Percentiles rank a stretch among this genome's conserved stretches.
These are phyloP conservation scores for Ondatra zibethicus DNA, from an alignment of 2,113 vertebrate species.

Conservation along the genomic window DNA sequence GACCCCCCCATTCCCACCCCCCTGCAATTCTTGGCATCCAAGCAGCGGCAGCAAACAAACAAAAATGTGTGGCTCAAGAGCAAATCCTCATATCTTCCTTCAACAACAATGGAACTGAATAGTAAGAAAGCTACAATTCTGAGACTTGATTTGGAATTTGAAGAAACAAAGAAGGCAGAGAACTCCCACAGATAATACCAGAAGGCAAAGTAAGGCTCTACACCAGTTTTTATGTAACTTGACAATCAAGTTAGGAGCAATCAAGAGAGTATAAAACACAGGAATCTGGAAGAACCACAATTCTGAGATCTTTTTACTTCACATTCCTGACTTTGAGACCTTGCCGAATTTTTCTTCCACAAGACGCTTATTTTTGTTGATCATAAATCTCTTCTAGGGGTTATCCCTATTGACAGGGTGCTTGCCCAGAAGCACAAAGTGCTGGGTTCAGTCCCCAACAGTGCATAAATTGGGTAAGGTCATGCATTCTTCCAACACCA, in stretches of 20 bases:
- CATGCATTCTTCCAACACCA: not conserved
- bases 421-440: not conserved
- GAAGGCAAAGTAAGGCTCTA: not conserved
- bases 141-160: not conserved
- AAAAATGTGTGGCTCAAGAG: not conserved
- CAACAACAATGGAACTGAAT: not conserved
- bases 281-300: not conserved
- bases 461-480: not conserved
- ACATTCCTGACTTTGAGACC: not conserved
- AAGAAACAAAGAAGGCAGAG: not conserved
- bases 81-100: not conserved
- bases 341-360: not conserved
- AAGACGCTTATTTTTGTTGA: not conserved
- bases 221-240: not conserved
- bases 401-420: not conserved
- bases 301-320: not conserved
- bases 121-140: not conserved
- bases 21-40: too few relatives aligned
- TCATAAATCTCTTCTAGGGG: not conserved
- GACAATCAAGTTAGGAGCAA: not conserved
- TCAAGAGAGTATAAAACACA: not conserved
- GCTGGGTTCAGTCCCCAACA: not conserved
- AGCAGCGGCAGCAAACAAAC: too few relatives aligned
- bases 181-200: not conserved
- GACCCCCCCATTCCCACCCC: too few relatives aligned